Percentiles rank a stretch among this genome's conserved stretches.
Evolutionary conservation across 1,140 invertebrate species (phyloP).

Genomic region (Oppia nitens): DNA sequence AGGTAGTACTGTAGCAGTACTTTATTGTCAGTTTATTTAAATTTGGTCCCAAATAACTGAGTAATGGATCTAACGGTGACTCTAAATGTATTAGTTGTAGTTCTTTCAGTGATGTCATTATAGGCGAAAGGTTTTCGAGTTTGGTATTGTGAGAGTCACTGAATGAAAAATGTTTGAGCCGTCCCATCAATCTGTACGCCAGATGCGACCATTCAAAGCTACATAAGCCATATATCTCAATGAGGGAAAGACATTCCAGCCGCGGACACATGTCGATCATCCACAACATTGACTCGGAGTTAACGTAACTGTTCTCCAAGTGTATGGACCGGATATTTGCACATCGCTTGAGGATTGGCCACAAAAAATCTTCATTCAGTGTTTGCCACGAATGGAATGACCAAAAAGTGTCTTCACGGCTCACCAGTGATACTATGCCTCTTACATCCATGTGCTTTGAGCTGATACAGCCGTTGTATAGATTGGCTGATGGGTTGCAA

Average conservation of each 20-base stretch:
- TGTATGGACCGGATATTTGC: not conserved
- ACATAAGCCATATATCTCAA: not conserved
- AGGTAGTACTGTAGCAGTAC: not conserved
- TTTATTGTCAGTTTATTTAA: not conserved
- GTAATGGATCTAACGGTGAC: not conserved
- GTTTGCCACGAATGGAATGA: not conserved
- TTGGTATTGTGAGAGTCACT: not conserved
- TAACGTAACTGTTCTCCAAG: not conserved
- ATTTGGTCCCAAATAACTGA: not conserved
- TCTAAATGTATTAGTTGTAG: not conserved
- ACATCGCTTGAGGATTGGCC: not conserved
- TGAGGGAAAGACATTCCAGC: not conserved
- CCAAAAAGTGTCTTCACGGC: not conserved
- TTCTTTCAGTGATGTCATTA: not conserved
- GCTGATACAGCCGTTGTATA: not conserved
- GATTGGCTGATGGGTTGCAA: not conserved
- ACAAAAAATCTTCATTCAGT: not conserved
- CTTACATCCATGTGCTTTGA: not conserved
- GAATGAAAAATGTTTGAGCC: not conserved
- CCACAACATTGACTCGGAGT: not conserved
- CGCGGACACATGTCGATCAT: not conserved
- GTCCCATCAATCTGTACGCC: not conserved
- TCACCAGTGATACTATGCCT: not conserved
- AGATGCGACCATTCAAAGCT: not conserved
- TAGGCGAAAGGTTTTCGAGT: not conserved